Percentiles rank a stretch among this genome's conserved stretches.
These are phyloP conservation scores for Taphrorychus bicolor DNA, from an alignment of 2,888 invertebrate genomes.

Conservation along the genomic window DNA sequence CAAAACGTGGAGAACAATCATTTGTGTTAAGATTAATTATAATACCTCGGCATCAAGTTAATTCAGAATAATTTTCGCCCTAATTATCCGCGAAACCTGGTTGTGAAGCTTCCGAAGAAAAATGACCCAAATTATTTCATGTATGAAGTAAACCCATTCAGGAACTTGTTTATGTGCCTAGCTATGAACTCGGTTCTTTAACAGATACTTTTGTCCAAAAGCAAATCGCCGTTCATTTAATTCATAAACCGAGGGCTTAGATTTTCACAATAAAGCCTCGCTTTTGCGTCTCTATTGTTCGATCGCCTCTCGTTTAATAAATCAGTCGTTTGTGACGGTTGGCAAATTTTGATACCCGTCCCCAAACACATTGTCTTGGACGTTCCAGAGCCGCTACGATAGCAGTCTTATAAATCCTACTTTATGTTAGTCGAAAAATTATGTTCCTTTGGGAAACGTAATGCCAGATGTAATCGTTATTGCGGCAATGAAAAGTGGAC, in stretches of 20 bases:
- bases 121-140: background rate
- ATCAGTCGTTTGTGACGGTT: background rate
- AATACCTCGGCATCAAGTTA: background rate
- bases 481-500: background rate
- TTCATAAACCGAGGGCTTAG: background rate
- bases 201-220: background rate
- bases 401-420: background rate
- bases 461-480: background rate
- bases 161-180: too few relatives aligned
- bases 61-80: background rate
- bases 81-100: background rate
- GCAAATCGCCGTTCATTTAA: background rate
- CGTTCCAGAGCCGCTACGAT: background rate
- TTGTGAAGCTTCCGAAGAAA: background rate
- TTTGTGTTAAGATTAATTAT: background rate
- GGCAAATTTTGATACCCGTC: background rate
- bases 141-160: background rate
- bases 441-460: background rate
- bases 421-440: background rate
- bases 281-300: background rate
- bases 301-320: background rate
- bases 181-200: background rate
- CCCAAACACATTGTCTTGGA: background rate
- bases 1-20: background rate
- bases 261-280: conserved; percentile 3